Conservation (phyloP, 2,797 vertebrate species). For the Halcyon chelicuti region DNA sequence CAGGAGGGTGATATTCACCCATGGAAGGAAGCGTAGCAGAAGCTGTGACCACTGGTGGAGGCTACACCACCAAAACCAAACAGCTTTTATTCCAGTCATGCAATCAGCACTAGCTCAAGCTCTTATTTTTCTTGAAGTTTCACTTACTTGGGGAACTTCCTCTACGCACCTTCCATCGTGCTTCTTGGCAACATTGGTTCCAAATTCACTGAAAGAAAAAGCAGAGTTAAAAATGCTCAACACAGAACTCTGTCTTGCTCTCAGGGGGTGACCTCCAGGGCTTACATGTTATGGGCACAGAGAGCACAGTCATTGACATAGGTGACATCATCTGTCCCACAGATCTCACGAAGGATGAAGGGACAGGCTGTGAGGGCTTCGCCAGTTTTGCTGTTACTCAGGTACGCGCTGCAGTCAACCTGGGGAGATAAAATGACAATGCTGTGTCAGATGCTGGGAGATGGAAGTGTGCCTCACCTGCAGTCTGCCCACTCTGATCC, state of each 20-base stretch:
- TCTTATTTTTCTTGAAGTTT: background rate
- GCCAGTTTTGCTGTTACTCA: fast-evolving
- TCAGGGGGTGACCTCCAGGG: background rate
- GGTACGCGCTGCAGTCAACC: slow-evolving; percentile 25
- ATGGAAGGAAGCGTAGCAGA: background rate
- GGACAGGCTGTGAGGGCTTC: background rate
- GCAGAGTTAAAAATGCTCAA: background rate
- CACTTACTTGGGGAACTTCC: slow-evolving; percentile 3
- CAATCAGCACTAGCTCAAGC: background rate
- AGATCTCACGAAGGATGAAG: slow-evolving; percentile 26
- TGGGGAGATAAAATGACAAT: background rate
- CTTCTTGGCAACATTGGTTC: slow-evolving; percentile 35
- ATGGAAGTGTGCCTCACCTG: background rate
- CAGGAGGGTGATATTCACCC: background rate
- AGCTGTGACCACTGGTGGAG: fast-evolving
- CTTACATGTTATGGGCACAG: slow-evolving; percentile 65
- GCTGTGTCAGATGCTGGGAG: background rate
- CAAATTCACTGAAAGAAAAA: background rate
- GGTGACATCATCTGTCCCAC: slow-evolving; percentile 8
- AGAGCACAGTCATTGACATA: slow-evolving; percentile 48
- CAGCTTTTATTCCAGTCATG: background rate
- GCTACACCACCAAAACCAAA: background rate
- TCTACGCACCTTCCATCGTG: background rate
- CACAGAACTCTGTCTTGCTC: fast-evolving
- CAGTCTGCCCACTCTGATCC: background rate